A percentile compares a stretch with the other conserved stretches of the same genome.
These are phyloP conservation scores for Ammodytes marinus DNA, from an alignment of 2,113 vertebrate species.

Conservation along the genomic window DNA sequence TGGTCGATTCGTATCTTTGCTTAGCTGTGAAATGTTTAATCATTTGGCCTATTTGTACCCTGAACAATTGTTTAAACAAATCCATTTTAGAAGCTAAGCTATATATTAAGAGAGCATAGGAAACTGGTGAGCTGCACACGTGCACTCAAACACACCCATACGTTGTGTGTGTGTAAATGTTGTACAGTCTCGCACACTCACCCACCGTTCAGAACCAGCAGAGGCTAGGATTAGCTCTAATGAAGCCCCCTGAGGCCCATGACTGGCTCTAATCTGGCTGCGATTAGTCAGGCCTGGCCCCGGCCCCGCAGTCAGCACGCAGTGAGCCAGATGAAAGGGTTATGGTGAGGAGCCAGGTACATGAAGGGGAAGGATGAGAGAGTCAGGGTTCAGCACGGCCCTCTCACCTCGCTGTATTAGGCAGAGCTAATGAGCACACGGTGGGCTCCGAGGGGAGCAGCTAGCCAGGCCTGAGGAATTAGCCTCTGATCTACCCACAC, in stretches of 20 bases:
- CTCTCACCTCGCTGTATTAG: conserved; percentile 73
- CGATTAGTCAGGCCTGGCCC: conserved; percentile 81
- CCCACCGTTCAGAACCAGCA: conserved; percentile 47
- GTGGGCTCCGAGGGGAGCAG: conserved; percentile 53
- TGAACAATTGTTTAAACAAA: too few relatives aligned
- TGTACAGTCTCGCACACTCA: conserved; percentile 41
- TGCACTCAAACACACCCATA: conserved; percentile 3
- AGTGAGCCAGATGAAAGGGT: conserved; percentile 75
- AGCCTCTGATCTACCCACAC: conserved; percentile 75
- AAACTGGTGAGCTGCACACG: too few relatives aligned
- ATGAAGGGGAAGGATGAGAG: conserved; percentile 66
- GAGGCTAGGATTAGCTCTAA: conserved; percentile 81
- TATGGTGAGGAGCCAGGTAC: conserved; percentile 68
- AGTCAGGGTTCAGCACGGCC: conserved; percentile 58
- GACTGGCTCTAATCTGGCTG: conserved; percentile 84
- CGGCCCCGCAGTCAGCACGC: conserved; percentile 64
- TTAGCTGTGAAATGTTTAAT: too few relatives aligned
- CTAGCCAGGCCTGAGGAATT: conserved; percentile 65
- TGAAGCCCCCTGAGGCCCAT: conserved; percentile 81
- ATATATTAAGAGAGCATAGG: too few relatives aligned
- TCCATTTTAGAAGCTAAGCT: too few relatives aligned
- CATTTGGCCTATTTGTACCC: too few relatives aligned
- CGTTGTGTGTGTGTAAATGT: conserved; percentile 18
- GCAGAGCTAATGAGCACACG: conserved; percentile 81
- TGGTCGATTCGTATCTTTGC: too few relatives aligned